Conservation (phyloP, 2,113 vertebrate species). For the Aegithalos caudatus region DNA sequence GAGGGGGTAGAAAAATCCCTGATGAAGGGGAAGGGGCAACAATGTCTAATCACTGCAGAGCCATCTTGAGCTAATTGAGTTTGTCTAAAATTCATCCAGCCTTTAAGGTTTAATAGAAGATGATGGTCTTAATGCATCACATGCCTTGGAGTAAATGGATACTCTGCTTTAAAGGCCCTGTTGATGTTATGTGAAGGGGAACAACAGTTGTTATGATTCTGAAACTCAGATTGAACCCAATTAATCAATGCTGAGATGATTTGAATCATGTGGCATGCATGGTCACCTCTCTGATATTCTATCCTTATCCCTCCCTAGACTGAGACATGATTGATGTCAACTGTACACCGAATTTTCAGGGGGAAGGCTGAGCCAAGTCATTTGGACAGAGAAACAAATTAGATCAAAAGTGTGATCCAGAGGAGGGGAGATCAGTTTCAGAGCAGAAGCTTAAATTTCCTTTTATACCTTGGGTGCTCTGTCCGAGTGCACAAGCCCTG, state of each 20-base stretch:
- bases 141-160: slow-evolving; percentile 69
- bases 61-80: slow-evolving; percentile 78
- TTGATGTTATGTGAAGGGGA: slow-evolving; percentile 73
- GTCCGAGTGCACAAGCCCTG: not conserved
- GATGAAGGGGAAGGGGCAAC: slow-evolving; percentile 58
- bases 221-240: slow-evolving; percentile 80
- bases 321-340: slow-evolving; percentile 78
- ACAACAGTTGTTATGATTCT: slow-evolving; percentile 81
- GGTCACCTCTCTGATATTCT: slow-evolving; percentile 83
- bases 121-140: slow-evolving; percentile 69
- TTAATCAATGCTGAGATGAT: slow-evolving; percentile 83
- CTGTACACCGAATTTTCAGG: slow-evolving; percentile 67
- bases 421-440: slow-evolving; percentile 83
- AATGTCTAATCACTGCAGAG: slow-evolving; percentile 62
- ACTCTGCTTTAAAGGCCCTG: slow-evolving; percentile 76
- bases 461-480: slow-evolving; percentile 22
- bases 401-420: slow-evolving; percentile 78
- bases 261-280: slow-evolving; percentile 80
- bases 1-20: slow-evolving; percentile 41
- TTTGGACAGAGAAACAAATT: slow-evolving; percentile 83
- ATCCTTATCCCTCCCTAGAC: slow-evolving; percentile 68
- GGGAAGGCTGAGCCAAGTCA: slow-evolving; percentile 65
- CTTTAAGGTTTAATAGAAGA: slow-evolving; percentile 73
- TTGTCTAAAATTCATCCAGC: slow-evolving; percentile 75
- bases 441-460: slow-evolving; percentile 75